Base-by-base conservation (phyloP, 2,797 vertebrate species). In the Cryptoprocta ferox region DNA sequence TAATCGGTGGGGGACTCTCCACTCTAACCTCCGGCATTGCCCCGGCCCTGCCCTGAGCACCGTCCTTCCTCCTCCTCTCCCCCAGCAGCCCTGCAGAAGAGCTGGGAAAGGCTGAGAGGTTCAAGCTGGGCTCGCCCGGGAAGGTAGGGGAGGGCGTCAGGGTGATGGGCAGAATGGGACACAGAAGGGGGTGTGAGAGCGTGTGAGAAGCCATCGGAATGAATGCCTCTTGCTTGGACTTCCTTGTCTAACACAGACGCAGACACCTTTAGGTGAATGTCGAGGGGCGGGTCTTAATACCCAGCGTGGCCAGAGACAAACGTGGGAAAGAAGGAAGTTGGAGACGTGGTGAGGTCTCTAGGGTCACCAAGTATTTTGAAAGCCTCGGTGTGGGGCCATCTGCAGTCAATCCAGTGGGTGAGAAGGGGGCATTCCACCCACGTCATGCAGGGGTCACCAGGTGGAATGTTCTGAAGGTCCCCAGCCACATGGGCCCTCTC, bases 361-460 rank as follows among this genome's bases (percentile, higher is more conserved):
- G 65, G 80, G 16, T 76, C 18, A 16, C 61, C 30, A 37, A 53
- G 50, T 32, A 81, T n/a, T n/a, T 80, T 14, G 63, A 42, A 82
- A 88, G 61, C 3, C 5, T 86, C 82, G 1, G 0, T 11, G 53
- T 14, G 18, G 53, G 35, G 5, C 42, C 63, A 11, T 8, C 37
- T 26, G 32, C 7, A 3, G 70, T 39, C 50, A 21, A 16, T 8
- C 26, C 18, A 50, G 12, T 5, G 5, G 84, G 71, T 32, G 16
- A 13, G 6, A 35, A 50, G 37, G 48, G 48, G 6, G 6, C 61
- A 12, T 59, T 56, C 16, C n/a, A 14, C 48, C 39, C 59, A 45
- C 0, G 0, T 28, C 35, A 4, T 0, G 30, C 21, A n/a, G 48
- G 48, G 2, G 42, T 37, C 37, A 18, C 1, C 14, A 6, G n/a